Evolutionary conservation across 2,888 invertebrate species (phyloP).

Genomic region (Sminthurides aquaticus): DNA sequence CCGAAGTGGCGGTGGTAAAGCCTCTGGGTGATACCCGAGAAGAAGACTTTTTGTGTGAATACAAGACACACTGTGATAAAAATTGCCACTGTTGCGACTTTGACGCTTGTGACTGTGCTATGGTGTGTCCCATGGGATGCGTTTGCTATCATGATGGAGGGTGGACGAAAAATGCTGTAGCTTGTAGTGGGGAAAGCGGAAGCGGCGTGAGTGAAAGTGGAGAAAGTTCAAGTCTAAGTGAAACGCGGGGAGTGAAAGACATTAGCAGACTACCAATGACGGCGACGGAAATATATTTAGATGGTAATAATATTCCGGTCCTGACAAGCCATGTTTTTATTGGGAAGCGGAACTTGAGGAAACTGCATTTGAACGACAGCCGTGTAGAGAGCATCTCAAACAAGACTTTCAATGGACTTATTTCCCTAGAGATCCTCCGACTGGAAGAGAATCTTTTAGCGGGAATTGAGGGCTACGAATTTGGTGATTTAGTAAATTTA

Average conservation of each 20-base stretch:
- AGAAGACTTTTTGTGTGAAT: constrained; percentile 83
- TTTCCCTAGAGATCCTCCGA: constrained; percentile 65
- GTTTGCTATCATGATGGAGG: constrained; percentile 90
- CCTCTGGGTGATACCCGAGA: constrained; percentile 66
- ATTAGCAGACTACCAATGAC: constrained; percentile 81
- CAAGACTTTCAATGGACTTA: constrained; percentile 72
- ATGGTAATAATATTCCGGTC: constrained; percentile 70
- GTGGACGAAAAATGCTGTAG: constrained; percentile 87
- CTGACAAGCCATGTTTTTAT: constrained; percentile 77
- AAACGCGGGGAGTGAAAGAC: constrained; percentile 45
- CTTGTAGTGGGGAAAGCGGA: constrained; percentile 62
- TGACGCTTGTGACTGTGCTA: constrained; percentile 94
- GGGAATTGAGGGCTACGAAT: constrained; percentile 67
- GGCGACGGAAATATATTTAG: constrained; percentile 75
- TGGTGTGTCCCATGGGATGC: constrained; percentile 90
- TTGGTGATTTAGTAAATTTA: constrained; percentile 66
- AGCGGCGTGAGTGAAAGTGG: constrained; percentile 50
- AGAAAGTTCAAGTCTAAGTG: not conserved
- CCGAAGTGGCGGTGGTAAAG: constrained; percentile 62
- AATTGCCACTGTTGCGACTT: constrained; percentile 94
- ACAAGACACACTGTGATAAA: constrained; percentile 87
- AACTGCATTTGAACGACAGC: constrained; percentile 68
- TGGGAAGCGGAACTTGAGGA: constrained; percentile 68
- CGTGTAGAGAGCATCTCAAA: constrained; percentile 71
- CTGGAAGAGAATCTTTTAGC: constrained; percentile 65